Conservation (phyloP, 1,140 invertebrate species). For the Calliopsis andreniformis region DNA sequence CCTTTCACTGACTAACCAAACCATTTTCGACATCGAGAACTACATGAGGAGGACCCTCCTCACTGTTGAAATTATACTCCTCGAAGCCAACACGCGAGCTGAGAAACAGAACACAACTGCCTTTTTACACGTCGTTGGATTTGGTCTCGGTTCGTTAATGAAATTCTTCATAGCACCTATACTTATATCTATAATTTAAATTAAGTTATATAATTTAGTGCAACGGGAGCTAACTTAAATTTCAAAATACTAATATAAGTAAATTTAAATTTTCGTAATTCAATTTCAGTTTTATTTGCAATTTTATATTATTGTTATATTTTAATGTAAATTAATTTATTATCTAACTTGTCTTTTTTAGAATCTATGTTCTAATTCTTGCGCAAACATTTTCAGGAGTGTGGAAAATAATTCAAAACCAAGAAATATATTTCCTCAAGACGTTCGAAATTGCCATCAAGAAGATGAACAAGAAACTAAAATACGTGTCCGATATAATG, state of each 20-base stretch:
- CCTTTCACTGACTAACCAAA: constrained; percentile 63
- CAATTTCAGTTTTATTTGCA: no score
- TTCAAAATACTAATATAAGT: no score
- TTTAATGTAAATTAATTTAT: no score
- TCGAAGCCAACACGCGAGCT: constrained; percentile 78
- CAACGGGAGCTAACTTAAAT: no score
- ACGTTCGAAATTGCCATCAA: constrained; percentile 76
- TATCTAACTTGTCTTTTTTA: not conserved
- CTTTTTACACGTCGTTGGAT: constrained; percentile 80
- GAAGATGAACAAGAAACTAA: constrained; percentile 76
- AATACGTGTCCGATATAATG: constrained; percentile 77
- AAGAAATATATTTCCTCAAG: constrained; percentile 77
- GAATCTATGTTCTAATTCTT: not conserved
- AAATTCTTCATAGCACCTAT: no score
- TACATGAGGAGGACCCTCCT: constrained; percentile 78
- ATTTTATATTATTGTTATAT: no score
- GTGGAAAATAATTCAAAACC: constrained; percentile 71
- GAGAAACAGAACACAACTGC: constrained; percentile 78
- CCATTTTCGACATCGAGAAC: constrained; percentile 76
- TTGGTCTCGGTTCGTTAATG: constrained; percentile 75
- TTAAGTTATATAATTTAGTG: no score
- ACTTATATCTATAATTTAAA: no score
- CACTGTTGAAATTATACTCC: constrained; percentile 78
- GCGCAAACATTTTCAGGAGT: constrained; percentile 54
- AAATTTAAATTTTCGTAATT: no score